Evolutionary conservation across 2,888 invertebrate species (phyloP), one percentile per base, ranked within the genome.

Genomic region (Callyntrura guangdongensis): DNA sequence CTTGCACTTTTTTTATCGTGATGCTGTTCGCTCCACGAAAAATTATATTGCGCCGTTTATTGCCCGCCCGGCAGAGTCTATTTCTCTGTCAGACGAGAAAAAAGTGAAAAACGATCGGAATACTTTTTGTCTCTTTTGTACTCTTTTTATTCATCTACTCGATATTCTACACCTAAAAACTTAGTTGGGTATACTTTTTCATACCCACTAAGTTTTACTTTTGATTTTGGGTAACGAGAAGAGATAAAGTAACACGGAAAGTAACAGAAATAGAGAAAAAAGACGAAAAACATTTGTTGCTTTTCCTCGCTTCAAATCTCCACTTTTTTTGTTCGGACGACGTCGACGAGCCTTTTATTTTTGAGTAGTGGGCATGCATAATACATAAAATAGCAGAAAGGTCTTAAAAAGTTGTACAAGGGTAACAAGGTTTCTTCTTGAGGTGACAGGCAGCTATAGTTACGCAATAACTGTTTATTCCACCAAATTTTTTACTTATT

Each of bases 241-340:
- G 25, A 79, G 53, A 45, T 86, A 64, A 77, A 27, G 77, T 47
- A 74, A 72, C 20, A 45, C 27, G 86, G 64, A 67, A 67, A 67
- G 53, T 36, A 36, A 36, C 53, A 67, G 12, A 64, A 49, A 17
- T 4, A 36, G 36, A 36, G 36, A 27, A 53, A 8, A 61, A 49
- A 49, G 17, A 59, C 20, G 25, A 47, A 25, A 79, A 25, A 79
- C 89, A 89, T 89, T 89, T 89, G 89, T 89, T 89, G 89, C 89
- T 89, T 79, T 67, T 84, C 72, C 14, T 6, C 14, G 25, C 27
- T 86, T 49, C 72, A n/a, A 81, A n/a, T 81, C 81, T 11, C 11
- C 11, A 53, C 53, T 53, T 53, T 53, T 14, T 53, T 53, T n/a
- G 2, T 53, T 53, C 11, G n/a, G n/a, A 53, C 53, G 53, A 11